phyloP scores from a whole-genome alignment of 2,888 invertebrate species.

The Platypus cylindrus region DNA sequence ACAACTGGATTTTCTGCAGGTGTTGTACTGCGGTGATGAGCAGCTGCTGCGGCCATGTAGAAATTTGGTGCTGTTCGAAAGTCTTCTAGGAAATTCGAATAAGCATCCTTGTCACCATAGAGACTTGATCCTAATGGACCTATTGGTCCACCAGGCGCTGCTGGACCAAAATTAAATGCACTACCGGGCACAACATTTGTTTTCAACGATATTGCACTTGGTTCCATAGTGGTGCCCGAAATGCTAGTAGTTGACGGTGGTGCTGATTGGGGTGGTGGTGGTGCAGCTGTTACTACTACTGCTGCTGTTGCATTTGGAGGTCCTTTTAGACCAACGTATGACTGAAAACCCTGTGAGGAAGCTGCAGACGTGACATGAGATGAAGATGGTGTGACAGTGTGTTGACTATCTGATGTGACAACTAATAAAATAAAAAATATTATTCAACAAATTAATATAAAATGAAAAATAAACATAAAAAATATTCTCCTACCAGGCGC shows the following conservation, averaged over 20 bases:
- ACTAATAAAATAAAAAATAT: no score
- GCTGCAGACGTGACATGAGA: constrained; percentile 12
- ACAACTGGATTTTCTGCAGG: constrained; percentile 12
- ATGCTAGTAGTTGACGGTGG: constrained; percentile 15
- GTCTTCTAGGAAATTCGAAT: constrained; percentile 57
- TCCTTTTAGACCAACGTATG: constrained; percentile 43
- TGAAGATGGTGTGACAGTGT: not conserved
- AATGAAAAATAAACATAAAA: no score
- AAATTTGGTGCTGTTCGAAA: constrained; percentile 52
- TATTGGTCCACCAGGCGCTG: constrained; percentile 43
- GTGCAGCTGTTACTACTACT: no score
- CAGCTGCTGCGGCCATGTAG: constrained; percentile 39
- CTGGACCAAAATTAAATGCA: constrained; percentile 72
- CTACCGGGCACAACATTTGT: constrained; percentile 67
- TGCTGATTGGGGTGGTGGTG: constrained; percentile 15
- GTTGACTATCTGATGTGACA: not conserved
- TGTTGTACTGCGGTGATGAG: constrained; percentile 25
- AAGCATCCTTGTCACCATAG: constrained; percentile 52
- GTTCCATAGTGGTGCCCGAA: constrained; percentile 26
- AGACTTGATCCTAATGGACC: constrained; percentile 40
- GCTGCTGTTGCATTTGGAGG: no score
- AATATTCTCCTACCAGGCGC: no score
- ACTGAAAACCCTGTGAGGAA: constrained; percentile 42
- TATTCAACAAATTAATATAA: no score
- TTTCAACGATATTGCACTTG: constrained; percentile 47